phyloP scores from a whole-genome alignment of 2,113 vertebrate genomes.

The Arothron firmamentum region DNA sequence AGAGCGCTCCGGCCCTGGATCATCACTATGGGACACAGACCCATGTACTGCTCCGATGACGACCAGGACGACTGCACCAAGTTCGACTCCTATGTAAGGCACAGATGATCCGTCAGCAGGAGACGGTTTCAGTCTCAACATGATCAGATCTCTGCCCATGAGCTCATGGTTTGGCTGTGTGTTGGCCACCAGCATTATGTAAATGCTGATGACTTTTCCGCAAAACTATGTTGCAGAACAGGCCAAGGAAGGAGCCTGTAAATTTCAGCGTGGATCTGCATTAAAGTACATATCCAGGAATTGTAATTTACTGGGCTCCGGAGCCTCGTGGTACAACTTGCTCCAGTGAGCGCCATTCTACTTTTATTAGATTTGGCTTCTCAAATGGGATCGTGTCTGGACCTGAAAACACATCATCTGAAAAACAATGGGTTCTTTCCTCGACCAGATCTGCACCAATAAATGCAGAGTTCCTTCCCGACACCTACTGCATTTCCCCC shows the following conservation, averaged over 20 bases:
- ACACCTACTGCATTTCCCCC: constrained; percentile 26
- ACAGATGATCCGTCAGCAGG: too few species aligned
- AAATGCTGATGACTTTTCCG: not conserved
- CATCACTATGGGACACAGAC: constrained; percentile 88
- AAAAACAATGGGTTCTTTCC: not conserved
- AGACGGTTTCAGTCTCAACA: constrained; percentile 5
- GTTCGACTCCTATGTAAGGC: constrained; percentile 76
- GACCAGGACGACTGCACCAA: constrained; percentile 83
- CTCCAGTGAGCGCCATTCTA: not conserved
- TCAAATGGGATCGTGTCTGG: not conserved
- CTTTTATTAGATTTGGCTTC: constrained; percentile 1
- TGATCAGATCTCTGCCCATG: not conserved
- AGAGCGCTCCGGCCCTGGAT: constrained; percentile 79
- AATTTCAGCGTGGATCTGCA: not conserved
- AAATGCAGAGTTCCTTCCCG: constrained; percentile 1
- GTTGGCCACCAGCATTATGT: not conserved
- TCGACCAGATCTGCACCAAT: constrained; percentile 8
- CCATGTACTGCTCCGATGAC: constrained; percentile 89
- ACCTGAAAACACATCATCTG: not conserved
- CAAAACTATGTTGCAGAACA: not conserved
- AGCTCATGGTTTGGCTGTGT: too few species aligned
- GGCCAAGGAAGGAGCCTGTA: not conserved
- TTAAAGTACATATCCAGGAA: not conserved
- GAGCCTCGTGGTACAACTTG: too few species aligned
- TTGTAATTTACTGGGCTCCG: not conserved